Percentiles rank a stretch among this genome's conserved stretches.
phyloP scores from a whole-genome alignment of 2,797 vertebrate species.

The Myiotriccus ornatus region DNA sequence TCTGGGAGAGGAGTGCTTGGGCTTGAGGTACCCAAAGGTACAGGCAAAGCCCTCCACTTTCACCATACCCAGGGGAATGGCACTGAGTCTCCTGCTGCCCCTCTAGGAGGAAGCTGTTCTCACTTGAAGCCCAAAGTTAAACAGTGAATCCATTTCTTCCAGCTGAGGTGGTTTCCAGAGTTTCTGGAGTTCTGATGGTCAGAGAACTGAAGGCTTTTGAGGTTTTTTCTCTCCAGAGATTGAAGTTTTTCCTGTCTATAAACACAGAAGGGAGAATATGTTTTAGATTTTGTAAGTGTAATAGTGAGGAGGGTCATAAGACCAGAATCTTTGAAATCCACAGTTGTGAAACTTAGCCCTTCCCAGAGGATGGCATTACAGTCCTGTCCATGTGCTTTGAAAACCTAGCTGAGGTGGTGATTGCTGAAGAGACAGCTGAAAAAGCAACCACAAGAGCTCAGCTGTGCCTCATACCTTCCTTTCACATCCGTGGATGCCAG shows the following conservation, averaged over 20 bases:
- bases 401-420: background rate
- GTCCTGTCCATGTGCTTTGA: background rate
- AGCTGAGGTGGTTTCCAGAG: background rate
- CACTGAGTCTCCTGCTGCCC: background rate
- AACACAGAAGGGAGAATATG: background rate
- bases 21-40: background rate
- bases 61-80: background rate
- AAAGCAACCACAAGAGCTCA: background rate
- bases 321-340: background rate
- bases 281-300: background rate
- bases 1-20: background rate
- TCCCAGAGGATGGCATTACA: background rate
- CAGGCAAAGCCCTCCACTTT: background rate
- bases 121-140: background rate
- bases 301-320: background rate
- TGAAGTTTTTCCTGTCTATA: background rate
- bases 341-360: background rate
- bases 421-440: background rate
- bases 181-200: background rate
- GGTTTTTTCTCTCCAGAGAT: background rate
- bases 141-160: background rate
- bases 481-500: background rate
- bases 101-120: background rate
- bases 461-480: background rate
- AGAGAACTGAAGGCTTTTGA: background rate